phyloP scores from a whole-genome alignment of 2,888 invertebrate genomes.

The Leptarthrus brevirostris region DNA sequence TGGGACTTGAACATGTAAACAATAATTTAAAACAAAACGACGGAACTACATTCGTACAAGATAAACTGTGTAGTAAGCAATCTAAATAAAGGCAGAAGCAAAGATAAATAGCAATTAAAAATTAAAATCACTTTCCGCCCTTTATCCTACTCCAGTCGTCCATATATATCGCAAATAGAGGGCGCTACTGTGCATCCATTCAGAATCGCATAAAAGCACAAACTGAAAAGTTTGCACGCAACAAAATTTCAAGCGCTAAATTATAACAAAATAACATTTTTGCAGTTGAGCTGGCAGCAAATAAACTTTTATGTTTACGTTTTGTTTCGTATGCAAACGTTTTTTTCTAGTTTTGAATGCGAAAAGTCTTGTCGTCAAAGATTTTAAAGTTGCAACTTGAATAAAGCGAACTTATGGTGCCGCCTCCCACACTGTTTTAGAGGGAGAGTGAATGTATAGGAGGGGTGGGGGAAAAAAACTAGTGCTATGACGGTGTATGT shows the following conservation, averaged over 20 bases:
- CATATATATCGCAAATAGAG: background rate
- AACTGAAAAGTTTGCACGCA: slow-evolving; percentile 31
- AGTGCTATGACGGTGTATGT: background rate
- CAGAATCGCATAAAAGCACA: background rate
- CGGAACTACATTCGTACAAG: too few relatives aligned
- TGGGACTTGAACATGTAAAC: too few relatives aligned
- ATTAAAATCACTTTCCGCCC: background rate
- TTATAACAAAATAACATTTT: slow-evolving; percentile 30
- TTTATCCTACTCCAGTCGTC: background rate
- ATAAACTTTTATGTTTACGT: background rate
- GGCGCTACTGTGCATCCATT: background rate
- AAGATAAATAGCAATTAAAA: background rate
- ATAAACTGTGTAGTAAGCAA: too few relatives aligned
- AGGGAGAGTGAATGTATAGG: background rate
- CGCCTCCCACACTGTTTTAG: background rate
- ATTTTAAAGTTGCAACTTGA: background rate
- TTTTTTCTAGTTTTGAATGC: background rate
- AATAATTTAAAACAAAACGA: too few relatives aligned
- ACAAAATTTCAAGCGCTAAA: slow-evolving; percentile 2
- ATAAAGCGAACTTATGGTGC: too few relatives aligned
- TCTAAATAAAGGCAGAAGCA: too few relatives aligned
- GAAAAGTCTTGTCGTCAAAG: background rate
- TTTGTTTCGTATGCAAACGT: background rate
- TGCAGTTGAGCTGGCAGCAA: background rate
- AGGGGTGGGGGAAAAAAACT: too few relatives aligned